Evolutionary conservation across 2,113 vertebrate species (phyloP).

Genomic region (Brachionichthys hirsutus): DNA sequence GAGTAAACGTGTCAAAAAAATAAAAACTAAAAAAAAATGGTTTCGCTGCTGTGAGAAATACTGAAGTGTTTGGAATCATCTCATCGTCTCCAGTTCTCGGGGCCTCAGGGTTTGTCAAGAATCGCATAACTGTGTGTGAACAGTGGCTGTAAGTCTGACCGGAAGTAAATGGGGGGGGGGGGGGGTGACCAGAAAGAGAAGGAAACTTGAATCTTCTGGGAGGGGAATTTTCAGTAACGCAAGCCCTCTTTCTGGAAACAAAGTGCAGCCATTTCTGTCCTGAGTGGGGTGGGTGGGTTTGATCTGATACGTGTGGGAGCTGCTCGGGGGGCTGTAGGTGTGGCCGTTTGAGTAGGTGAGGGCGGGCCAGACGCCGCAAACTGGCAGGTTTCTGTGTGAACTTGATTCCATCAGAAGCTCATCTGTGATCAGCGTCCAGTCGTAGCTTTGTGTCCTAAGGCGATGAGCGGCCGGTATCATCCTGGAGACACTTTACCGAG

Average conservation of each 20-base stretch:
- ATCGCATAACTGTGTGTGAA: constrained; percentile 16
- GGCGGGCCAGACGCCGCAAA: constrained; percentile 36
- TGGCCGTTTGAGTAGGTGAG: constrained; percentile 34
- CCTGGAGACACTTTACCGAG: constrained; percentile 17
- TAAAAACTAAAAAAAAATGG: constrained; percentile 23
- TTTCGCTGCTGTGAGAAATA: constrained; percentile 40
- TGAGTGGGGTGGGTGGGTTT: constrained; percentile 21
- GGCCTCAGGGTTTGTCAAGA: constrained; percentile 5
- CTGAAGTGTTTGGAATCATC: constrained; percentile 26
- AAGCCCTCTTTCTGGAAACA: constrained; percentile 38
- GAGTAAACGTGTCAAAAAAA: background rate
- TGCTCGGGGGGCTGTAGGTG: constrained; percentile 59
- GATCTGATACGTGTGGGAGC: constrained; percentile 70
- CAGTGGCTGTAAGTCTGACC: background rate
- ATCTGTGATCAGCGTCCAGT: constrained; percentile 9
- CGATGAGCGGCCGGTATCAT: constrained; percentile 21
- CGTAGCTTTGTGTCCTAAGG: constrained; percentile 47
- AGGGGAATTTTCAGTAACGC: constrained; percentile 57
- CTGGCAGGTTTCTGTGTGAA: constrained; percentile 47
- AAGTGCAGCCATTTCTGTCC: constrained; percentile 11
- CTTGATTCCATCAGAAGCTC: constrained; percentile 30
- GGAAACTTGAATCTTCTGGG: constrained; percentile 19
- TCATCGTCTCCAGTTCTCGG: constrained; percentile 12
- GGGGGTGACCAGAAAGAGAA: background rate
- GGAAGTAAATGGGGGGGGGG: background rate